Conservation (phyloP, 2,113 vertebrate species). For the Xyrauchen texanus region DNA sequence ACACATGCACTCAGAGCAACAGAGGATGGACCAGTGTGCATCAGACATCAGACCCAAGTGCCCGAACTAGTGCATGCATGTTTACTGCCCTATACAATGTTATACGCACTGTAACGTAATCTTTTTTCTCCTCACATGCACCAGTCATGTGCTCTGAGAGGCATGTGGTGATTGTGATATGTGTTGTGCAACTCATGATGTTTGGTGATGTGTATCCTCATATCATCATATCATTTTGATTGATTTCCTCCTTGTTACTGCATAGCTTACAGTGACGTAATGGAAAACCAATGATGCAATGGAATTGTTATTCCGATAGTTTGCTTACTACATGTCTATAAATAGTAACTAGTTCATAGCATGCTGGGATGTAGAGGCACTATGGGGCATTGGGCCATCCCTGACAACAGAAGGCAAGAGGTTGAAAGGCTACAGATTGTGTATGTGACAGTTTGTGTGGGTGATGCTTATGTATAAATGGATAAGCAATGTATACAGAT, state of each 20-base stretch:
- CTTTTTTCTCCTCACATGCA: not conserved
- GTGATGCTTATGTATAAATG: no score
- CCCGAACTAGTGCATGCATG: no score
- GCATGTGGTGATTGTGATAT: not conserved
- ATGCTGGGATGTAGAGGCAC: slow-evolving; percentile 38
- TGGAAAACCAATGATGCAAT: slow-evolving; percentile 52
- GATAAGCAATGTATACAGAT: no score
- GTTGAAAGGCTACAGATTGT: slow-evolving; percentile 39
- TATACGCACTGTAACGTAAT: not conserved
- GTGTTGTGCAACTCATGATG: not conserved
- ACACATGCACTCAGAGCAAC: no score
- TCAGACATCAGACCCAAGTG: no score
- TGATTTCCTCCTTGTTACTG: slow-evolving; percentile 36
- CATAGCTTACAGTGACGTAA: slow-evolving; percentile 14
- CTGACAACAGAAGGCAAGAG: slow-evolving; percentile 44
- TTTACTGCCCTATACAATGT: slow-evolving; percentile 1
- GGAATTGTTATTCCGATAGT: slow-evolving; percentile 33
- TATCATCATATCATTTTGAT: not conserved
- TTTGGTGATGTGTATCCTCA: no score
- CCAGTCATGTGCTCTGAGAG: not conserved
- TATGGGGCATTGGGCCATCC: slow-evolving; percentile 36
- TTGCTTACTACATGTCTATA: slow-evolving; percentile 31
- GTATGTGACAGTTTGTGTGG: slow-evolving; percentile 49
- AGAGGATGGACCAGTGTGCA: no score
- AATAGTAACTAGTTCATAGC: slow-evolving; percentile 47